Percentiles rank a stretch among this genome's conserved stretches.
phyloP scores from a whole-genome alignment of 1,140 invertebrate genomes.

The Tetranychus cinnabarinus region DNA sequence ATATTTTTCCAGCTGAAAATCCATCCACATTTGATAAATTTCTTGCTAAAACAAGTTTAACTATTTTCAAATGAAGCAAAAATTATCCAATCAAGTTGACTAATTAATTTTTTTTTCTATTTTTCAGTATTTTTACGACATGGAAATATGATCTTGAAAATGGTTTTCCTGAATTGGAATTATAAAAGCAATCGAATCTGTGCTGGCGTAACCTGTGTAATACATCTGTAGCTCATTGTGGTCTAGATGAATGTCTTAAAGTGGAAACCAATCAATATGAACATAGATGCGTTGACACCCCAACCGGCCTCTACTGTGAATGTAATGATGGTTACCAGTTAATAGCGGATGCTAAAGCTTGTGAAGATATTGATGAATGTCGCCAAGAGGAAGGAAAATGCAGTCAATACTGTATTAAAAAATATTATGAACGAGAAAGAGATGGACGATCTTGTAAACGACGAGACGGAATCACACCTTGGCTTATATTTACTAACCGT shows the following conservation, averaged over 20 bases:
- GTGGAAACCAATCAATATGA: conserved; percentile 78
- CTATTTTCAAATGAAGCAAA: too few species aligned
- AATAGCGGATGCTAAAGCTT: conserved; percentile 23
- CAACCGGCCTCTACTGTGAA: conserved; percentile 74
- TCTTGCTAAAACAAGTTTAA: too few species aligned
- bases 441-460: conserved; percentile 77
- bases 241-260: conserved; percentile 78
- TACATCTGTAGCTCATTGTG: too few species aligned
- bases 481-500: conserved; percentile 90
- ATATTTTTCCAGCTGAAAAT: too few species aligned
- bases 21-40: too few species aligned
- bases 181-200: too few species aligned
- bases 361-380: conserved; percentile 75
- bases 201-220: too few species aligned
- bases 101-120: too few species aligned
- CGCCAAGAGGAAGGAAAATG: conserved; percentile 65
- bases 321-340: conserved; percentile 78
- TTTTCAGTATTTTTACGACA: conserved; percentile 53
- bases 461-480: conserved; percentile 45
- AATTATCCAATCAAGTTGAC: too few species aligned
- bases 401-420: conserved; percentile 76
- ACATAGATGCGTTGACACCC: conserved; percentile 78
- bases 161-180: conserved; percentile 50
- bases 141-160: conserved; percentile 89
- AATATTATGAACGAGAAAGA: conserved; percentile 58